A percentile compares a stretch with the other conserved stretches of the same genome.
phyloP scores from a whole-genome alignment of 2,888 invertebrate genomes.

The Tiliacea aurago region DNA sequence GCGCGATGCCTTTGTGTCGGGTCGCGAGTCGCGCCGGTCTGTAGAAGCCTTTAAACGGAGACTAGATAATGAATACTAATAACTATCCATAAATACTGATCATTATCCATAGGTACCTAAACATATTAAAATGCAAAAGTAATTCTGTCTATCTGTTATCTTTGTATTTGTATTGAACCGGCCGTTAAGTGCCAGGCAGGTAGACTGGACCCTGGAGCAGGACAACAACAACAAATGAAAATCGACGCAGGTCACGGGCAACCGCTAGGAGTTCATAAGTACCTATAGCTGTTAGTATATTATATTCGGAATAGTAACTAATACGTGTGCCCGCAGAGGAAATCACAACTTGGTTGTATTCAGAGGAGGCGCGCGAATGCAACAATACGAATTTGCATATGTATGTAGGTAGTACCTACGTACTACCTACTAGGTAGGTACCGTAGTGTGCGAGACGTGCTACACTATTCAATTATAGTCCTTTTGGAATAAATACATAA shows the following conservation, averaged over 20 bases:
- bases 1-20: too few relatives aligned
- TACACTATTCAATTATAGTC: too few relatives aligned
- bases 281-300: not conserved
- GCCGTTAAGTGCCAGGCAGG: not conserved
- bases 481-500: too few relatives aligned
- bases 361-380: not conserved
- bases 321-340: not conserved
- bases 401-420: not conserved
- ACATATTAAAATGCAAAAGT: too few relatives aligned
- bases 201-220: not conserved
- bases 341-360: not conserved
- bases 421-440: too few relatives aligned
- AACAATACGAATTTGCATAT: not conserved
- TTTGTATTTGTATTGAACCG: too few relatives aligned
- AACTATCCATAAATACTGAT: not conserved
- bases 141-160: too few relatives aligned
- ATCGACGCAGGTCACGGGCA: not conserved
- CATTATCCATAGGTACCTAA: not conserved
- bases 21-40: too few relatives aligned
- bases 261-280: not conserved
- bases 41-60: too few relatives aligned
- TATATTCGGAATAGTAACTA: not conserved
- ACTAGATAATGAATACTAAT: not conserved
- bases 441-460: too few relatives aligned
- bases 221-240: too few relatives aligned